Percentiles rank a stretch among this genome's conserved stretches.
These are phyloP conservation scores for Petrolisthes manimaculis DNA, from an alignment of 2,888 invertebrate species.

Conservation along the genomic window DNA sequence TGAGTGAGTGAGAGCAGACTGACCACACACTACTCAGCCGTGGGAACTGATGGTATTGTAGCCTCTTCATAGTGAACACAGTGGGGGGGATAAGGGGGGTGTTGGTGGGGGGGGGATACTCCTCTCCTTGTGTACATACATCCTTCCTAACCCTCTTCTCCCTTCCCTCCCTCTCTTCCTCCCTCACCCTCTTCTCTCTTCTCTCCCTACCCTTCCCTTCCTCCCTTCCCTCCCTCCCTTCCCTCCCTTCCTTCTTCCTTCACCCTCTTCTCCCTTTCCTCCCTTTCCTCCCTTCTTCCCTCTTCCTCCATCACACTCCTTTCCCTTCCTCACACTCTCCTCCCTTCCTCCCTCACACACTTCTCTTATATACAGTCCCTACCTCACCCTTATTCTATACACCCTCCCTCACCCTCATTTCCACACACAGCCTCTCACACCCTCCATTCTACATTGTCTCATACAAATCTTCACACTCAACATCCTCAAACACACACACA, in stretches of 20 bases:
- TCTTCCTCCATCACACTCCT: slow-evolving; percentile 1
- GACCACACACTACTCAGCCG: background rate
- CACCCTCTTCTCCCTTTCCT: background rate
- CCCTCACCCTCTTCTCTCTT: background rate
- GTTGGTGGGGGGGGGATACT: too few relatives aligned
- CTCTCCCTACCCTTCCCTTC: too few relatives aligned
- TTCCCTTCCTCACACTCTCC: background rate
- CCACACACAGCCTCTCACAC: too few relatives aligned
- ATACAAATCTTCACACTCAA: too few relatives aligned
- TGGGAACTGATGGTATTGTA: background rate
- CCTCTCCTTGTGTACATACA: background rate
- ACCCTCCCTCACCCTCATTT: too few relatives aligned
- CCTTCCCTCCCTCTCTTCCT: background rate
- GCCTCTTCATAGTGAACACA: too few relatives aligned
- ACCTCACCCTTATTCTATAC: background rate
- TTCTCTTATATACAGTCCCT: background rate
- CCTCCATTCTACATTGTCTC: too few relatives aligned
- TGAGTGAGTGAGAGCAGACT: background rate
- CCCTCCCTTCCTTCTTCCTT: background rate
- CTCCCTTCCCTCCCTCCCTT: background rate
- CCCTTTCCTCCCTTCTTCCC: background rate
- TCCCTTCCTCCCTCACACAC: background rate
- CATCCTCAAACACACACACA: too few relatives aligned
- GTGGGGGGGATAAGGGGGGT: too few relatives aligned
- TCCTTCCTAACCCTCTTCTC: background rate